These are phyloP conservation scores for Lepus europaeus DNA, from an alignment of 2,113 vertebrate species.

Conservation along the genomic window DNA sequence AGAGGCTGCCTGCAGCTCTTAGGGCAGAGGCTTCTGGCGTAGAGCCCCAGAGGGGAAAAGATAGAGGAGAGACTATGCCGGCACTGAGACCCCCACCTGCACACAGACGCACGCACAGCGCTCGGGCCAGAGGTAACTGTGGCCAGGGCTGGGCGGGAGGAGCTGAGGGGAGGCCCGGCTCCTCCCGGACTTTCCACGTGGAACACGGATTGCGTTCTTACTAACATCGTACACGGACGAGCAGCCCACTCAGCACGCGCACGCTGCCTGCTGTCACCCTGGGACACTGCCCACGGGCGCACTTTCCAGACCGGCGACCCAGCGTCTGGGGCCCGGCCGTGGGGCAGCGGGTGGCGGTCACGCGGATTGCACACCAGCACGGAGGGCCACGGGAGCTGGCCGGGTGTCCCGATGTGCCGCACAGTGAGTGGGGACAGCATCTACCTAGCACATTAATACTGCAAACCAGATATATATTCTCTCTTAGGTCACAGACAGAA, in stretches of 20 bases:
- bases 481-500: slow-evolving; percentile 88
- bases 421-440: slow-evolving; percentile 88
- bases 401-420: slow-evolving; percentile 83
- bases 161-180: slow-evolving; percentile 2
- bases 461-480: slow-evolving; percentile 89
- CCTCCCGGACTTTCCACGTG: slow-evolving; percentile 9
- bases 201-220: background rate
- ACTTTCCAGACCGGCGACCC: slow-evolving; percentile 43
- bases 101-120: background rate
- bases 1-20: slow-evolving; percentile 39
- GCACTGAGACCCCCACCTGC: slow-evolving; percentile 26
- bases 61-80: slow-evolving; percentile 76
- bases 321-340: slow-evolving; percentile 61
- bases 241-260: slow-evolving; percentile 51
- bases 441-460: slow-evolving; percentile 92
- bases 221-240: background rate
- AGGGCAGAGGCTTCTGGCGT: slow-evolving; percentile 64
- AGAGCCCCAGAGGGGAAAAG: background rate
- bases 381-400: slow-evolving; percentile 77
- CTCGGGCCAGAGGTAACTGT: slow-evolving; percentile 60
- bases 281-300: slow-evolving; percentile 10
- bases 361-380: slow-evolving; percentile 65
- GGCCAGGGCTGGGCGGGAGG: slow-evolving; percentile 59
- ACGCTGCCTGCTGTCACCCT: background rate
- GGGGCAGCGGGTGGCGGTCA: slow-evolving; percentile 46